phyloP scores from a whole-genome alignment of 2,113 vertebrate genomes.

The Rousettus leschenaultii region DNA sequence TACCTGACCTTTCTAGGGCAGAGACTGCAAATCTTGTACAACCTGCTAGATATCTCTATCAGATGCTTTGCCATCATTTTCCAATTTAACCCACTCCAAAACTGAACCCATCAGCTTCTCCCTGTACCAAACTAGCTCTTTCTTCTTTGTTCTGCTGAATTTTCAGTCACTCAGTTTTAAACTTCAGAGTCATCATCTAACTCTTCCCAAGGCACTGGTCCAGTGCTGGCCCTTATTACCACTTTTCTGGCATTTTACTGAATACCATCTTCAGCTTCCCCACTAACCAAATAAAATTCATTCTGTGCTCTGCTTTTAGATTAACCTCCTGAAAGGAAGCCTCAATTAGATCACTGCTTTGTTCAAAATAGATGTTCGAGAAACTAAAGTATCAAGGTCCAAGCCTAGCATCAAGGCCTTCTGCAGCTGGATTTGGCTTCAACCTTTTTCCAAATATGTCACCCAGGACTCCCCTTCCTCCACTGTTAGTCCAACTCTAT shows the following conservation, averaged over 20 bases:
- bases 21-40: not conserved
- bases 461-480: not conserved
- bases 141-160: not conserved
- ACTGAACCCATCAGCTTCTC: not conserved
- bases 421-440: not conserved
- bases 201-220: not conserved
- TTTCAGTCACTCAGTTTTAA: not conserved
- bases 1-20: not conserved
- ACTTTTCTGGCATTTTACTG: not conserved
- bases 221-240: not conserved
- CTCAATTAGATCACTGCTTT: not conserved
- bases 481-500: not conserved
- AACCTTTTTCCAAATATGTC: not conserved
- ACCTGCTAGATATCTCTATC: too few relatives aligned
- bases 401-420: not conserved
- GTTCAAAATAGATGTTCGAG: not conserved
- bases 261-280: not conserved
- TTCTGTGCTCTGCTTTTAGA: not conserved
- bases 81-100: not conserved
- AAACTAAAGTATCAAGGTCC: not conserved
- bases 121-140: not conserved
- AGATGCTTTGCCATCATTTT: not conserved
- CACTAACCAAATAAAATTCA: not conserved
- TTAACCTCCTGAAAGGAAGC: not conserved
- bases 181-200: not conserved